Evolutionary conservation across 2,113 vertebrate genomes (phyloP), one percentile per base, ranked within the genome.

Genomic region (Anolis sagrei): DNA sequence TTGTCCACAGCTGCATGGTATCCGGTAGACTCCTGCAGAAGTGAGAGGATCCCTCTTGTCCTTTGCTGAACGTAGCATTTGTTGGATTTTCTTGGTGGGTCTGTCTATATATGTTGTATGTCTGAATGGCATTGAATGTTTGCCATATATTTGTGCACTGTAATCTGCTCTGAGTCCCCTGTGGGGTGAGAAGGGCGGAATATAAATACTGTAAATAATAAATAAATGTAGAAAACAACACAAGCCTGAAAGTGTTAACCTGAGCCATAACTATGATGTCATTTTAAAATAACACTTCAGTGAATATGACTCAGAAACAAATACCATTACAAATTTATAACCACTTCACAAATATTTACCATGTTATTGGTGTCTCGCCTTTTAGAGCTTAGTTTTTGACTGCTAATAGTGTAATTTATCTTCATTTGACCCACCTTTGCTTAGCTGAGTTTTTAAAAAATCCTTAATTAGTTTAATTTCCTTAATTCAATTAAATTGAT

Each of bases 371-470:
- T 51, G n/a, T 51, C 44, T 84, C 32, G 18, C 44, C 39, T 76
- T 84, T 84, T 16, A 36, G 74, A 51, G 76, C 62, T 74, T 76
- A 64, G 29, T 29, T 25, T 73, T 49, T 76, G 82, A 29, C 66
- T 84, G 34, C 51, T 84, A 76, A 76, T 84, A 18, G 21, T 66
- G n/a, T 76, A 84, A 84, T 76, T 76, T 13, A 76, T 66, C 44
- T 84, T 84, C 82, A 84, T 77, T 84, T 77, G 14, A 77, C 51
- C 68, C 75, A 77, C 82, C 48, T 84, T 84, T 76, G 82, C 74
- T 84, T 84, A 49, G 61, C 68, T 49, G 64, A 34, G 44, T 66
- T 68, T 68, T 66, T 66, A 54, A 74, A 62, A 62, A 62, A 75
- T 23, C 44, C 32, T 77, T 77, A 77, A 84, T 84, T 84, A 34